These are phyloP conservation scores for Seriola quinqueradiata DNA, from an alignment of 2,113 vertebrate species.

Conservation along the genomic window DNA sequence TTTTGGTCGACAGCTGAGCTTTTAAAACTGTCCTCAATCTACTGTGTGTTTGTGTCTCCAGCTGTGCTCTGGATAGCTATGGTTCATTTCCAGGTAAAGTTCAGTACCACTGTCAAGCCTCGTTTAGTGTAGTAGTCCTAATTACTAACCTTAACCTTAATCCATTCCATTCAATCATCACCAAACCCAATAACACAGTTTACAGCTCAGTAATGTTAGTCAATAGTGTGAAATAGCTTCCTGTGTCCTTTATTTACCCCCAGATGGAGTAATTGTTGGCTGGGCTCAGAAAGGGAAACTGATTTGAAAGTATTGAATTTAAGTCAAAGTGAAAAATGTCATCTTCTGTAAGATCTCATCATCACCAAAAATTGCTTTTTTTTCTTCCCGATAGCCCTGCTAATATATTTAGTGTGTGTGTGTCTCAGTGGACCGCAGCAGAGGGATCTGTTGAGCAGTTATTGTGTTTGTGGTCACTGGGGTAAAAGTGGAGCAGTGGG, in stretches of 20 bases:
- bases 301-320: slow-evolving; percentile 45
- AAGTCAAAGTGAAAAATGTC: slow-evolving; percentile 43
- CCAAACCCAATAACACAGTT: slow-evolving; percentile 40
- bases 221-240: slow-evolving; percentile 3
- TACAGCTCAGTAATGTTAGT: slow-evolving; percentile 8
- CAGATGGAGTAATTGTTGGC: slow-evolving; percentile 1
- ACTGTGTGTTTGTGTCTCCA: slow-evolving; percentile 81
- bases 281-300: slow-evolving; percentile 26
- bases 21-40: slow-evolving; percentile 56
- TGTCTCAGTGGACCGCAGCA: slow-evolving; percentile 10
- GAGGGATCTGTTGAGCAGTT: background rate
- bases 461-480: background rate
- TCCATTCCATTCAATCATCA: slow-evolving; percentile 31
- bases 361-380: slow-evolving; percentile 6
- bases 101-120: slow-evolving; percentile 41
- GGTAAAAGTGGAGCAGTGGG: slow-evolving; percentile 39
- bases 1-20: slow-evolving; percentile 8
- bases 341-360: slow-evolving; percentile 16
- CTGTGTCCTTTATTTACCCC: slow-evolving; percentile 10
- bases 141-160: slow-evolving; percentile 55
- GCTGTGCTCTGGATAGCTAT: slow-evolving; percentile 84
- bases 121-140: slow-evolving; percentile 47
- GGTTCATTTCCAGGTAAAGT: slow-evolving; percentile 83
- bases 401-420: slow-evolving; percentile 20
- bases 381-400: background rate